Conservation (phyloP, 1,140 invertebrate species). For the Caenorhabditis latens region DNA sequence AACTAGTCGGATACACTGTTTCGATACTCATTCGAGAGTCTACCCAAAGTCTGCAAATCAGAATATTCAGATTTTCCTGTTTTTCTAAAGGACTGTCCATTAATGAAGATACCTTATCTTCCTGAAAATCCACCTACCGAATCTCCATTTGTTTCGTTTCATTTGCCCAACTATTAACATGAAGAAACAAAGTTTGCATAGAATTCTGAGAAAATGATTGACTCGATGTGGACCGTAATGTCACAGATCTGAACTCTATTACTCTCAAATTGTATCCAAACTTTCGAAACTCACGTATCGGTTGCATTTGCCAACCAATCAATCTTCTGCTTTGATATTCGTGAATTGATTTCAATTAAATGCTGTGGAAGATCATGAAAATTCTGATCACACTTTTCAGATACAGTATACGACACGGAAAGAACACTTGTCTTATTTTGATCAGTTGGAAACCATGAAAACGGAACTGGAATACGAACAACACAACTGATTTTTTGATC, state of each 20-base stretch:
- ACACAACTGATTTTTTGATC: constrained; percentile 58
- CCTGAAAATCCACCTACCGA: not conserved
- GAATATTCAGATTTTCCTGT: not conserved
- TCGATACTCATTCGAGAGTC: constrained; percentile 65
- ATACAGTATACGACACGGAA: constrained; percentile 58
- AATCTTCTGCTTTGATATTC: constrained; percentile 57
- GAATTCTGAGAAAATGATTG: constrained; percentile 28
- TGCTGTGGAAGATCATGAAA: constrained; percentile 63
- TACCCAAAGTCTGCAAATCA: constrained; percentile 59
- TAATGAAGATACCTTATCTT: not conserved
- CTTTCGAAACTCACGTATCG: not conserved
- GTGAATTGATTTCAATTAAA: constrained; percentile 48
- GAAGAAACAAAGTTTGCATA: constrained; percentile 32
- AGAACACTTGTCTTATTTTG: constrained; percentile 59
- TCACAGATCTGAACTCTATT: not conserved
- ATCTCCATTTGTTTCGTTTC: constrained; percentile 20
- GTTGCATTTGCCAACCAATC: constrained; percentile 57
- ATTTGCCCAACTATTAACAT: constrained; percentile 34
- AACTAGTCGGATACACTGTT: constrained; percentile 51
- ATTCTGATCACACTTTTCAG: constrained; percentile 52
- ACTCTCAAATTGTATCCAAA: not conserved
- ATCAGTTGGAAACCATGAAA: constrained; percentile 65
- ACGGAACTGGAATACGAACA: constrained; percentile 65
- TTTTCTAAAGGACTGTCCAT: not conserved
- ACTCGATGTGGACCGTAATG: not conserved